These are phyloP conservation scores for Syncerus caffer DNA, from an alignment of 2,797 vertebrate genomes.

Conservation along the genomic window DNA sequence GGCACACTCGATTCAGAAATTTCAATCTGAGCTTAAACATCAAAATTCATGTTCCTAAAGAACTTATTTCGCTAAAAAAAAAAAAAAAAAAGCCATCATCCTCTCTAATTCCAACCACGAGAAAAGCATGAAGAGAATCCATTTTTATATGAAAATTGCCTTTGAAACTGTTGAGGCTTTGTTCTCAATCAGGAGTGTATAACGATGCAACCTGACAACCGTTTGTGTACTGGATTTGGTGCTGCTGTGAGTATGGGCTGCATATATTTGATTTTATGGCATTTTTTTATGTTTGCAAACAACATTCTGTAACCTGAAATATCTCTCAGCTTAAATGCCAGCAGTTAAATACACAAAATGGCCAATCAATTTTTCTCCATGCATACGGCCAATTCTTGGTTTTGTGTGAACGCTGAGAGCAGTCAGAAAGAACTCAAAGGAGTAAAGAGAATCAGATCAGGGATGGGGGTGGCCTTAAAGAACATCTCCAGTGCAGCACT, in stretches of 20 bases:
- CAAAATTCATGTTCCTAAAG: slow-evolving; percentile 32
- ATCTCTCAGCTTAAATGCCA: slow-evolving; percentile 70
- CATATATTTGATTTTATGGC: slow-evolving; percentile 74
- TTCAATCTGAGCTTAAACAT: slow-evolving; percentile 35
- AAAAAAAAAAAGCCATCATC: not conserved
- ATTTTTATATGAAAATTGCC: slow-evolving; percentile 72
- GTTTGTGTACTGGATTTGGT: slow-evolving; percentile 57
- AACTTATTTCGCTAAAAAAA: slow-evolving; percentile 9
- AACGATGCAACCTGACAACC: not conserved
- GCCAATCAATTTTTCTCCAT: slow-evolving; percentile 53
- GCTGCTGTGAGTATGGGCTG: not conserved
- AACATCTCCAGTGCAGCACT: not conserved
- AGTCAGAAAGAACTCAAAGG: not conserved
- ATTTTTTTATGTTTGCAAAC: slow-evolving; percentile 71
- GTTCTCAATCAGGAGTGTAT: slow-evolving; percentile 57
- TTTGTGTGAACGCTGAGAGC: slow-evolving; percentile 41
- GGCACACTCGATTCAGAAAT: slow-evolving; percentile 29
- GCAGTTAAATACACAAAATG: slow-evolving; percentile 71
- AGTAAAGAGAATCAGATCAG: not conserved
- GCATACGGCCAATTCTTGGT: slow-evolving; percentile 31
- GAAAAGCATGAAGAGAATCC: slow-evolving; percentile 60
- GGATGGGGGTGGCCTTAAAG: not conserved
- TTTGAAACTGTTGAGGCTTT: slow-evolving; percentile 52
- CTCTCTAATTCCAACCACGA: slow-evolving; percentile 66
- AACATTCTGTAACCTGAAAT: slow-evolving; percentile 70